A percentile compares a stretch with the other conserved stretches of the same genome.
Conservation (phyloP, 2,888 invertebrate species). For the Thelaira solivaga region DNA sequence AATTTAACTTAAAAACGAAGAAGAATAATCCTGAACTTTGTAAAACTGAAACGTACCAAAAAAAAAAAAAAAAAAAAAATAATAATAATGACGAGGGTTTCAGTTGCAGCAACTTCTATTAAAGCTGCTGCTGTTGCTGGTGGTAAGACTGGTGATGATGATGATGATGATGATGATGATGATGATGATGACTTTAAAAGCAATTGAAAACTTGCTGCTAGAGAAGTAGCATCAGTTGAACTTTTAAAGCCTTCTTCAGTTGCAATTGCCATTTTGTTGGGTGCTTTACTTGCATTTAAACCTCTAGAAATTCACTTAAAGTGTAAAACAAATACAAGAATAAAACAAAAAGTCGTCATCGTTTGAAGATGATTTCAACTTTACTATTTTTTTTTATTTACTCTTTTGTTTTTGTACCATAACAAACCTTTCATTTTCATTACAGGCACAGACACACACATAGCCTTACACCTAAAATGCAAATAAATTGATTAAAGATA, state of each 20-base stretch:
- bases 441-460: constrained; percentile 20
- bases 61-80: background rate
- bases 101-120: constrained; percentile 24
- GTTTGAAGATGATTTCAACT: constrained; percentile 23
- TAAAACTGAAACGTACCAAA: constrained; percentile 1
- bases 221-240: constrained; percentile 47
- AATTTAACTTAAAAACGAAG: constrained; percentile 42
- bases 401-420: background rate
- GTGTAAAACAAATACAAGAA: too few species aligned
- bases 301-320: constrained; percentile 23
- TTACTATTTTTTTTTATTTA: constrained; percentile 21
- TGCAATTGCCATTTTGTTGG: constrained; percentile 58
- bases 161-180: background rate
- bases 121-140: background rate
- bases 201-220: background rate
- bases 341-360: constrained; percentile 32
- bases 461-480: constrained; percentile 17
- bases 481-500: constrained; percentile 26
- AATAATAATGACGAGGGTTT: constrained; percentile 16
- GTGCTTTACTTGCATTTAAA: constrained; percentile 48
- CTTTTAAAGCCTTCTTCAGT: constrained; percentile 60
- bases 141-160: constrained; percentile 20
- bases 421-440: constrained; percentile 59
- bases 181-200: constrained; percentile 19
- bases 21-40: constrained; percentile 45